phyloP scores from a whole-genome alignment of 1,140 invertebrate genomes.

The Zaprionus capensis region DNA sequence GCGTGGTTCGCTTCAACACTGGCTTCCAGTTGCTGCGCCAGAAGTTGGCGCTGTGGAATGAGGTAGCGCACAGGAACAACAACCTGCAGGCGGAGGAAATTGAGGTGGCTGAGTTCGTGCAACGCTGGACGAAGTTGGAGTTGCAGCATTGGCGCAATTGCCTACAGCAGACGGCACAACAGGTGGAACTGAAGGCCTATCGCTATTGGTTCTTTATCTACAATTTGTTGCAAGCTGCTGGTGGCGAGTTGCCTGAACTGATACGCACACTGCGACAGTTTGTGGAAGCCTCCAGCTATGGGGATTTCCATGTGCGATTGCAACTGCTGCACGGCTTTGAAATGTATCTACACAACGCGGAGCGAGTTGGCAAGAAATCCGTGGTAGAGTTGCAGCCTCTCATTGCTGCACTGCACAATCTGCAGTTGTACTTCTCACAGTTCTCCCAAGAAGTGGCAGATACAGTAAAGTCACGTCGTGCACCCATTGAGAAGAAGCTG shows the following conservation, averaged over 20 bases:
- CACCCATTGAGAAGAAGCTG: conserved; percentile 95
- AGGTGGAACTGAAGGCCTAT: conserved; percentile 87
- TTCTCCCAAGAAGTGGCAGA: conserved; percentile 88
- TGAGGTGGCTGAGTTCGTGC: conserved; percentile 91
- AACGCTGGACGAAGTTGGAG: conserved; percentile 96
- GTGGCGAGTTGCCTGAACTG: conserved; percentile 56
- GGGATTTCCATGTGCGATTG: conserved; percentile 93
- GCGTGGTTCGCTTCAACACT: conserved; percentile 94
- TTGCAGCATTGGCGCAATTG: conserved; percentile 93
- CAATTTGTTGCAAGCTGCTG: conserved; percentile 86
- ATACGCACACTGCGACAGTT: conserved; percentile 90
- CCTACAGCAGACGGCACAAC: conserved; percentile 87
- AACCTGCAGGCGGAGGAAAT: conserved; percentile 90
- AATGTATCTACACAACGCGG: conserved; percentile 69
- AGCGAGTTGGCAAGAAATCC: conserved; percentile 43
- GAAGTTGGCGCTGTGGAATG: conserved; percentile 95
- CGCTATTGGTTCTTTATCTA: conserved; percentile 97
- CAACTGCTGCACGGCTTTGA: conserved; percentile 87
- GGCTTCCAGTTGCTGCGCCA: conserved; percentile 95
- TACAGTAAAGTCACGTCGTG: conserved; percentile 88
- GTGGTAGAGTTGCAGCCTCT: conserved; percentile 73
- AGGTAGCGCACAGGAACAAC: conserved; percentile 93
- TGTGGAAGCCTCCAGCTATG: conserved; percentile 93
- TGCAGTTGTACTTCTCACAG: conserved; percentile 93
- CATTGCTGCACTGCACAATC: conserved; percentile 91